A percentile compares a stretch with the other conserved stretches of the same genome.
phyloP scores from a whole-genome alignment of 2,797 vertebrate species.

The Alfaro cultratus region DNA sequence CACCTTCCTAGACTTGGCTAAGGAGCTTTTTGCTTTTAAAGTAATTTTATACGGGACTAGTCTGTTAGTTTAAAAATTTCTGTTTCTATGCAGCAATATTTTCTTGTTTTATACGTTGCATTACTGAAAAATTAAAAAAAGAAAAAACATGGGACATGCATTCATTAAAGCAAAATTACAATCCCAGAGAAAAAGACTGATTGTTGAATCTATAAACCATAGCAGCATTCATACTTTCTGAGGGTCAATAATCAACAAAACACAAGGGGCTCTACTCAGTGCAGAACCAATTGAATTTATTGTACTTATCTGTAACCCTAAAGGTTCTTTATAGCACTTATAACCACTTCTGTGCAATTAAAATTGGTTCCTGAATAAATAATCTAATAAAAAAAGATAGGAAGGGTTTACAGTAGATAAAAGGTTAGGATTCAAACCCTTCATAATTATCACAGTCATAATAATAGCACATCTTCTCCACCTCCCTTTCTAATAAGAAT shows the following conservation, averaged over 20 bases:
- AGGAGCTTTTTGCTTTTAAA: neutral
- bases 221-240: constrained; percentile 23
- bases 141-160: neutral
- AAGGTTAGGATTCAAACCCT: constrained; percentile 59
- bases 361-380: constrained; percentile 65
- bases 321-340: constrained; percentile 67
- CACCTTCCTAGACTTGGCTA: neutral
- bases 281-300: constrained; percentile 63
- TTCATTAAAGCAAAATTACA: neutral
- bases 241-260: constrained; percentile 60
- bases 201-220: neutral
- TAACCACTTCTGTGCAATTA: constrained; percentile 56
- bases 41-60: too few relatives aligned
- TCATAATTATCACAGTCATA: constrained; percentile 69
- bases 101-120: neutral
- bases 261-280: constrained; percentile 40
- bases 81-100: neutral
- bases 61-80: neutral
- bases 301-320: constrained; percentile 47
- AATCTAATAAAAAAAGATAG: constrained; percentile 57
- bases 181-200: neutral
- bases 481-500: constrained; percentile 42
- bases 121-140: neutral
- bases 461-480: constrained; percentile 55
- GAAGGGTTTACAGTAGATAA: constrained; percentile 65